Evolutionary conservation across 37 sponge, comb jelly and placozoan species (phyloP).

Genomic region (Diacarnus erythraeanus): DNA sequence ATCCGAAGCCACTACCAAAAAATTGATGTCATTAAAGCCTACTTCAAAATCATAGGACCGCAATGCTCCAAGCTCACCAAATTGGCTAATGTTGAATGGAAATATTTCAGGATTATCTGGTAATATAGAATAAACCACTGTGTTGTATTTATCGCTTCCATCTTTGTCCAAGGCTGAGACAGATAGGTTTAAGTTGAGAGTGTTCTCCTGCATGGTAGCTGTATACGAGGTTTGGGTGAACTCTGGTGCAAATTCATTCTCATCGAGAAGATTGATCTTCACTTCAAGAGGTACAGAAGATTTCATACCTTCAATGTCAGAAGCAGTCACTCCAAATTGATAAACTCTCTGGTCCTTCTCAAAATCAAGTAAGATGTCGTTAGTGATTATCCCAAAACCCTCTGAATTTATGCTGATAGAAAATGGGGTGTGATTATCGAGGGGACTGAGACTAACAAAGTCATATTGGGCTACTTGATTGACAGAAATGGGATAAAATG

Average conservation of each 20-base stretch:
- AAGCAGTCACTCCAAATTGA: constrained; percentile 26
- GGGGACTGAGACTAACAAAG: background rate
- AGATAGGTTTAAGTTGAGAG: constrained; percentile 6
- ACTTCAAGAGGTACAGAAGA: constrained; percentile 19
- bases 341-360: constrained; percentile 14
- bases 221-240: constrained; percentile 34
- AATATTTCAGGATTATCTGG: background rate
- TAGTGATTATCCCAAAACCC: constrained; percentile 33
- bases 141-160: constrained; percentile 32
- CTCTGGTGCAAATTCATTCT: constrained; percentile 65
- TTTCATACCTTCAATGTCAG: constrained; percentile 22
- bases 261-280: constrained; percentile 28
- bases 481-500: background rate
- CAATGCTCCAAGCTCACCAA: constrained; percentile 5
- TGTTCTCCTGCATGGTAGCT: constrained; percentile 36
- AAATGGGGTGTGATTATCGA: background rate
- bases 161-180: constrained; percentile 52
- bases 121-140: constrained; percentile 19
- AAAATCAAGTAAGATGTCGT: constrained; percentile 40
- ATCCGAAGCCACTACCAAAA: constrained; percentile 44
- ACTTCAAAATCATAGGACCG: constrained; percentile 36
- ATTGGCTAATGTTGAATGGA: constrained; percentile 20
- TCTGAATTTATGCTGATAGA: constrained; percentile 22
- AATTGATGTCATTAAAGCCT: constrained; percentile 14
- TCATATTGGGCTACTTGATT: constrained; percentile 18